Evolutionary conservation across 2,888 invertebrate species (phyloP), one percentile per base, ranked within the genome.

Genomic region (Coelinius sp.): DNA sequence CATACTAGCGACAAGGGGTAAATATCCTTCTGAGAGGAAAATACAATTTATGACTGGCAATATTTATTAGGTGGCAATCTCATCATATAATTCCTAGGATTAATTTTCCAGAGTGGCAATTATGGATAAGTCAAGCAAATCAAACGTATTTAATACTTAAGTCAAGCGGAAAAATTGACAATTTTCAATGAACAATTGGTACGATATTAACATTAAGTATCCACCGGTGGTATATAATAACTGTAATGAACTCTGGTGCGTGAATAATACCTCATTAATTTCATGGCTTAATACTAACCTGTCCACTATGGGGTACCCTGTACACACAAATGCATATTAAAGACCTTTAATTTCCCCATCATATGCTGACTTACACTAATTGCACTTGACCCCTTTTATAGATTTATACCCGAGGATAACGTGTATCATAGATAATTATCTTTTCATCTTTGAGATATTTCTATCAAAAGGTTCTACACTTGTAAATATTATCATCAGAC

Each of bases 261-360:
- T 74, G 77, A 74, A 77, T 59, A 59, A 59, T 77, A 70, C 73
- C 77, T 77, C 77, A 77, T 77, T 77, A 74, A 77, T 77, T 75
- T 77, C 66, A 52, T 68, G 17, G 49, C 6, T 35, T 59, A 59
- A 59, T 35, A 17, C 17, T 12, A 53, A 52, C 52, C 53, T 38
- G 35, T n/a, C 53, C 53, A 25, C 17, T 25, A 2, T 22, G 38
- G 22, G 38, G 38, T 22, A 35, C n/a, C n/a, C n/a, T n/a, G n/a
- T 14, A 38, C 17, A 53, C 38, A 67, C 35, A 24, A 27, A 35
- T 4, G 52, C 35, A 17, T 17, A 25, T 44, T 64, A 31, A 59
- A 65, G 73, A 46, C 71, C 69, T 72, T 74, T 68, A 75, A 73
- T 76, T 75, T 76, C 59, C 53, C 74, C 71, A 71, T 74, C 71